These are phyloP conservation scores for Rhorus exstirpatorius DNA, from an alignment of 2,888 invertebrate genomes.

Conservation along the genomic window DNA sequence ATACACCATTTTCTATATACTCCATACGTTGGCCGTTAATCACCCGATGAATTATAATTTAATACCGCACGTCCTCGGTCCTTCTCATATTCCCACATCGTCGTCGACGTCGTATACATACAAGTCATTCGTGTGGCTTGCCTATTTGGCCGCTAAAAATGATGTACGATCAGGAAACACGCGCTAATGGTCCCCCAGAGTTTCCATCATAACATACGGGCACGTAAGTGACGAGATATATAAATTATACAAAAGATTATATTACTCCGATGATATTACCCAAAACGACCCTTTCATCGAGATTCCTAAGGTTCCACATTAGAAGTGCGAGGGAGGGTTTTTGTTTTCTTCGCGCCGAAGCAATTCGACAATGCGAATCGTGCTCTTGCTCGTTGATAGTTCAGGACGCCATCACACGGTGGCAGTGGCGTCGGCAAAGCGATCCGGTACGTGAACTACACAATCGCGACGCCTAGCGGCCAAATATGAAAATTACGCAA, in stretches of 20 bases:
- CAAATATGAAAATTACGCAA: too few relatives aligned
- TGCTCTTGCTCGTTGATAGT: background rate
- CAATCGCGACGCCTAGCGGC: too few relatives aligned
- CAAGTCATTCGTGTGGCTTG: slow-evolving; percentile 20
- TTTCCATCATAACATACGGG: slow-evolving; percentile 38
- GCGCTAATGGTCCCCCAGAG: slow-evolving; percentile 42
- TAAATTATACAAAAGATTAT: background rate
- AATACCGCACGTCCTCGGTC: slow-evolving; percentile 74
- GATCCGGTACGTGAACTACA: background rate
- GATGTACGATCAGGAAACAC: slow-evolving; percentile 76
- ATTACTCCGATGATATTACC: background rate
- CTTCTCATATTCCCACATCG: slow-evolving; percentile 49
- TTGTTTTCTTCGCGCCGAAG: too few relatives aligned
- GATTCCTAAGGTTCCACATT: too few relatives aligned
- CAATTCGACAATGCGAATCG: background rate
- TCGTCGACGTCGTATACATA: slow-evolving; percentile 23
- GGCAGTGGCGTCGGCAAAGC: background rate
- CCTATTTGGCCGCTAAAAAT: slow-evolving; percentile 75
- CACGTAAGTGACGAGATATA: slow-evolving; percentile 26
- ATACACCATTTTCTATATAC: slow-evolving; percentile 72
- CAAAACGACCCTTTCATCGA: background rate
- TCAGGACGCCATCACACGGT: slow-evolving; percentile 4
- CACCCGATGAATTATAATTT: slow-evolving; percentile 80
- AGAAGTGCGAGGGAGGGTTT: too few relatives aligned
- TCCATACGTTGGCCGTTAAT: slow-evolving; percentile 76